Evolutionary conservation across 2,113 vertebrate genomes (phyloP), one percentile per base, ranked within the genome.

Genomic region (Irena cyanogastra): DNA sequence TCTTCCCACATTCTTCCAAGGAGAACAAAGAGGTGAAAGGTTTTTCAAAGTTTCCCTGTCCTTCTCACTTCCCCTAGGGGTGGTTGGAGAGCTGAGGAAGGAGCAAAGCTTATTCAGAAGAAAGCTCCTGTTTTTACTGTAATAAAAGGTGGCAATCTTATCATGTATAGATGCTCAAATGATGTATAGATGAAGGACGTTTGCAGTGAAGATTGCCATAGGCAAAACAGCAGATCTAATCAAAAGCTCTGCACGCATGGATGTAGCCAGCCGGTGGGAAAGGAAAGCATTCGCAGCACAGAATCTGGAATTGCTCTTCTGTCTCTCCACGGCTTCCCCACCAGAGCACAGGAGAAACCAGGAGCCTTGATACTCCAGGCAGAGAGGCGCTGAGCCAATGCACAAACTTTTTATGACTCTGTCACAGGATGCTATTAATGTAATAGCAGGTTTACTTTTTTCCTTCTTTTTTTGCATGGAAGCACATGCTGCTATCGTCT

Each of bases 221-320:
- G 97, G 98, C 97, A 76, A 97, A 97, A 97, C 97, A 97, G 97
- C 97, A 96, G 94, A 97, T 97, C 97, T 98, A 97, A 98, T 97
- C 97, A 98, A 97, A 98, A 96, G 96, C 95, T 84, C 93, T 93
- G 83, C 84, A 93, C 37, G 82, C 75, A 83, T 84, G 96, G 95
- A 96, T 96, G 96, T 95, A 94, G 94, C 83, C 74, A n/a, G 96
- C 95, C 88, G 27, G 94, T 96, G 97, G 95, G 96, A 98, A 93
- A 96, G 82, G 86, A 96, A 94, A 96, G 82, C 94, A 91, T 78
- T 89, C 5, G 1, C 95, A 94, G 53, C 9, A 69, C 93, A 91
- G 96, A 89, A 79, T 90, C 82, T 91, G 85, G 94, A 96, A 91
- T 80, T 90, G 86, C 93, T 95, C 97, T 96, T 94, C 94, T 87